Conservation (phyloP, 2,797 vertebrate genomes). For the Chelmon rostratus region DNA sequence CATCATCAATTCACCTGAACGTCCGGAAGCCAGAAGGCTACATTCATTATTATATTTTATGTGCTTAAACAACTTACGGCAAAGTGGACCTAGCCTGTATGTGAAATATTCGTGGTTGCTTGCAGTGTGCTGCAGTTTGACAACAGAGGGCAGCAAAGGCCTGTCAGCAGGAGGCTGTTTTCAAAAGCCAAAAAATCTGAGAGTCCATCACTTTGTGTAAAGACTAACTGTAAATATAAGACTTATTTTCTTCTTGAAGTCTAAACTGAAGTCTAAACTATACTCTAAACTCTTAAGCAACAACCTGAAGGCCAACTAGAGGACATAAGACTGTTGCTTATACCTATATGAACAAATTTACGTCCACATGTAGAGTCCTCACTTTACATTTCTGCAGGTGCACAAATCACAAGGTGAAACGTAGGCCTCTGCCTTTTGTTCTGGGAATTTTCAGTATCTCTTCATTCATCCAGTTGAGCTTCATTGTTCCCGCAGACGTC, state of each 20-base stretch:
- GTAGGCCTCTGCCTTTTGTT: neutral
- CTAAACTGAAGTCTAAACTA: too few relatives aligned
- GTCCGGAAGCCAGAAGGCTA: too few relatives aligned
- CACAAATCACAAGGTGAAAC: neutral
- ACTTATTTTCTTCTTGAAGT: too few relatives aligned
- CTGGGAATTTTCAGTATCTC: neutral
- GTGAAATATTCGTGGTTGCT: neutral
- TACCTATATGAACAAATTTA: neutral
- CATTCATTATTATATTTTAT: neutral
- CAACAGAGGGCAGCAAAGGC: slow-evolving; percentile 82
- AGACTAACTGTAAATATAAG: neutral
- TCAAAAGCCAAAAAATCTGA: neutral
- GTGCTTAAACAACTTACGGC: neutral
- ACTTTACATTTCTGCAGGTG: too few relatives aligned
- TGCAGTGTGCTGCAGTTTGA: slow-evolving; percentile 25
- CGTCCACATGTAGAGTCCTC: neutral
- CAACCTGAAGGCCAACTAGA: neutral
- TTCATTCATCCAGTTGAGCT: neutral
- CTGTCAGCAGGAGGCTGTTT: slow-evolving; percentile 6
- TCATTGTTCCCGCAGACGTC: neutral
- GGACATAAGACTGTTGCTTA: neutral
- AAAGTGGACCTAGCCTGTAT: too few relatives aligned
- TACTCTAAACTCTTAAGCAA: too few relatives aligned
- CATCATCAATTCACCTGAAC: neutral
- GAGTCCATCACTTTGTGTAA: neutral